Conservation (phyloP, 2,113 vertebrate genomes). For the Mungos mungo region DNA sequence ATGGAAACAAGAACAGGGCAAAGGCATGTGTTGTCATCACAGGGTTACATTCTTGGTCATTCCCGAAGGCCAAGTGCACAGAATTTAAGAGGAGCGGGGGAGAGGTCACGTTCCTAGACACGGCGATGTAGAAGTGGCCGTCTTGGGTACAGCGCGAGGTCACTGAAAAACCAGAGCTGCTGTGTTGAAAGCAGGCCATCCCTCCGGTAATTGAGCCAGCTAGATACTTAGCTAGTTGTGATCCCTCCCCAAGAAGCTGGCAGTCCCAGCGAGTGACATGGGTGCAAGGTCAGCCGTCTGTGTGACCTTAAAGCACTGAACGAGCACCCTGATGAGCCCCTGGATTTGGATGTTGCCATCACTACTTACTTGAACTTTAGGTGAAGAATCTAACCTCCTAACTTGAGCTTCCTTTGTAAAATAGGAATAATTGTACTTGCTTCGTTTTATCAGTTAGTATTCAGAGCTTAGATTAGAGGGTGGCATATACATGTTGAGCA, state of each 20-base stretch:
- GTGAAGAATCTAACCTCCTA: too few relatives aligned
- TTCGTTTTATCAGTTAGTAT: neutral
- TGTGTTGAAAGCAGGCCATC: neutral
- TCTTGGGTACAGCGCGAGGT: constrained; percentile 77
- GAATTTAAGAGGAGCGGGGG: constrained; percentile 75
- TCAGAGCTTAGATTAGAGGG: neutral
- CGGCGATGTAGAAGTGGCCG: constrained; percentile 70
- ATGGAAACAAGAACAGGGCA: constrained; percentile 74
- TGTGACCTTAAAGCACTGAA: neutral
- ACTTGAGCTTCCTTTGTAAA: neutral
- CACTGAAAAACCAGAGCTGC: constrained; percentile 57
- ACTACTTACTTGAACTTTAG: neutral
- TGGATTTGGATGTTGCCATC: too few relatives aligned
- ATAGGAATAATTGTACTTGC: neutral
- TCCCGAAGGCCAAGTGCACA: constrained; percentile 60
- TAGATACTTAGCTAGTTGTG: neutral
- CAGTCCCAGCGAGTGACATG: neutral
- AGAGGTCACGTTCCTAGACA: constrained; percentile 70
- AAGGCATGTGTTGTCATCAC: constrained; percentile 63
- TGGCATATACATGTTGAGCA: too few relatives aligned
- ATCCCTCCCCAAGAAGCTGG: neutral
- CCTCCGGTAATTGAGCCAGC: accelerated
- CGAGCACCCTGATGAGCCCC: neutral
- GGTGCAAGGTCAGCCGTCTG: neutral
- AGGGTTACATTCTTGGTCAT: constrained; percentile 65